Evolutionary conservation across 2,888 invertebrate species (phyloP).

Genomic region (Cryptops parisi): DNA sequence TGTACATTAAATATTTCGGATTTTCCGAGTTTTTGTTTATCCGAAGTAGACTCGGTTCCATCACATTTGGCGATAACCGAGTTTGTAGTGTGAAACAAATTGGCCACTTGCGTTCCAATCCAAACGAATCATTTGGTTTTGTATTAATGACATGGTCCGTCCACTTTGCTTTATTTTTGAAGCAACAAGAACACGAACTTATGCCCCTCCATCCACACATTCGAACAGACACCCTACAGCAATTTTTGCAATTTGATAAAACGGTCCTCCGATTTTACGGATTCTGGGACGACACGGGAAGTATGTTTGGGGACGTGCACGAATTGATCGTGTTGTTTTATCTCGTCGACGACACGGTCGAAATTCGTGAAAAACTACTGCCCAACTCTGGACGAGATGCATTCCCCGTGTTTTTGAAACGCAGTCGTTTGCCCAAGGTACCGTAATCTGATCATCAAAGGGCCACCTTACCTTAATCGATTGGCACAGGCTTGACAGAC

Average conservation of each 20-base stretch:
- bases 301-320: slow-evolving; percentile 60
- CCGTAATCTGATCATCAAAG: too few species aligned
- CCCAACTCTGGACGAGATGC: slow-evolving; percentile 23
- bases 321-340: slow-evolving; percentile 68
- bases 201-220: slow-evolving; percentile 36
- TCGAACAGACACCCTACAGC: slow-evolving; percentile 50
- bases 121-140: too few species aligned
- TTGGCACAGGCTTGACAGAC: too few species aligned
- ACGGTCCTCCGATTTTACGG: slow-evolving; percentile 58
- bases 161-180: too few species aligned
- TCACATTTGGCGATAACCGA: too few species aligned
- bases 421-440: slow-evolving; percentile 64
- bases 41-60: too few species aligned
- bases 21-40: too few species aligned
- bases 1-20: too few species aligned
- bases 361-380: slow-evolving; percentile 61
- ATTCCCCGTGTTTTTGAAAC: slow-evolving; percentile 26
- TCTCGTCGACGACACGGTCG: slow-evolving; percentile 74
- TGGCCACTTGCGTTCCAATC: too few species aligned
- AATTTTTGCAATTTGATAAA: slow-evolving; percentile 69
- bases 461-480: too few species aligned
- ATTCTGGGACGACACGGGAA: slow-evolving; percentile 75
- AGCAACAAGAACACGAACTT: background rate
- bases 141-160: too few species aligned
- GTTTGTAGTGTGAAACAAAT: too few species aligned